These are phyloP conservation scores for Myxocyprinus asiaticus DNA, from an alignment of 2,113 vertebrate species.

Conservation along the genomic window DNA sequence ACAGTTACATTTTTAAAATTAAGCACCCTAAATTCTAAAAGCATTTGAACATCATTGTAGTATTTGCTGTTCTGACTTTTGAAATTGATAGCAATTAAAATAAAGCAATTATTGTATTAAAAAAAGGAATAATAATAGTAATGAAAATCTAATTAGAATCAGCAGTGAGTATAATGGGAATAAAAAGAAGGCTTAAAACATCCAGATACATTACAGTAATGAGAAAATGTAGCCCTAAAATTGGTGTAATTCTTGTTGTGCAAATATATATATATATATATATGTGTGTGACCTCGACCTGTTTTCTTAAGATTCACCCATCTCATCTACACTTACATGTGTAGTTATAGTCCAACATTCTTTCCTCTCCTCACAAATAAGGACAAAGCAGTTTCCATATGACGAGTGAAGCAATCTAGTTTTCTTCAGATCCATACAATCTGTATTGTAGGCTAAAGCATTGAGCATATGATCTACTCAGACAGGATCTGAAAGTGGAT, in stretches of 20 bases:
- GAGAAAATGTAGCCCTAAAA: neutral
- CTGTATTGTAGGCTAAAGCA: constrained; percentile 12
- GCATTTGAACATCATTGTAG: too few relatives aligned
- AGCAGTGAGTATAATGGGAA: too few relatives aligned
- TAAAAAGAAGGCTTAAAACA: too few relatives aligned
- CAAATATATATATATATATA: neutral
- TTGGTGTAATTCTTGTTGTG: neutral
- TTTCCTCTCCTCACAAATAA: neutral
- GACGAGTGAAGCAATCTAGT: neutral
- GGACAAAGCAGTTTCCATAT: neutral
- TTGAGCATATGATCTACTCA: constrained; percentile 39
- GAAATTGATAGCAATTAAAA: too few relatives aligned
- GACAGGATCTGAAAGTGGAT: constrained; percentile 20
- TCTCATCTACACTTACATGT: neutral
- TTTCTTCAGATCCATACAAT: neutral
- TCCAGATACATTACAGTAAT: neutral
- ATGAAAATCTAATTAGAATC: too few relatives aligned
- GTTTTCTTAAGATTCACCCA: neutral
- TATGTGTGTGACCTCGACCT: neutral
- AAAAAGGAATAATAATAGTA: too few relatives aligned
- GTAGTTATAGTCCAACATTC: neutral
- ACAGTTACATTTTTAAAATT: too few relatives aligned
- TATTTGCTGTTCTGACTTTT: too few relatives aligned
- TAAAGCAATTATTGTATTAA: neutral
- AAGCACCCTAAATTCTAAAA: too few relatives aligned